Evolutionary conservation across 2,888 invertebrate species (phyloP).

Genomic region (Cerastis leucographa): DNA sequence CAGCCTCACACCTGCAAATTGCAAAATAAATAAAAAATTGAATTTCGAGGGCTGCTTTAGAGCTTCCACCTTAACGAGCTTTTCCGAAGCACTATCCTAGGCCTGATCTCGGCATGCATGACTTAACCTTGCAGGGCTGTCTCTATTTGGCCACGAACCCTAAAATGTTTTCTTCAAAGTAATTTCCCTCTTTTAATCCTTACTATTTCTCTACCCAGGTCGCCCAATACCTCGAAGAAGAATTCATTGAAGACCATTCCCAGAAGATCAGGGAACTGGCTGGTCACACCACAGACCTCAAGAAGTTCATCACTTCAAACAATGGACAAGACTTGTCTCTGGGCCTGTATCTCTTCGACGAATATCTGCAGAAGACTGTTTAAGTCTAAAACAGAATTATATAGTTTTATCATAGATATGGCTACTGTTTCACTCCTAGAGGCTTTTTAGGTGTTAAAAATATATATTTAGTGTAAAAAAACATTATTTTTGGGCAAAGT

Average conservation of each 20-base stretch:
- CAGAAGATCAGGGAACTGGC: conserved; percentile 93
- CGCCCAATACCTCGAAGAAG: conserved; percentile 94
- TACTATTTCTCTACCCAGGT: conserved; percentile 85
- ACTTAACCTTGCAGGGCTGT: too few relatives aligned
- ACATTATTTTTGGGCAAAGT: neutral
- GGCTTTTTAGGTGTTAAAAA: conserved; percentile 14
- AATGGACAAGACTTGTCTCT: conserved; percentile 91
- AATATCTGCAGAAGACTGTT: conserved; percentile 88
- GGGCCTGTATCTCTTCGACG: conserved; percentile 94
- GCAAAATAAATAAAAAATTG: too few relatives aligned
- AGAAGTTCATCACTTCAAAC: conserved; percentile 90
- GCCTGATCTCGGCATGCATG: too few relatives aligned
- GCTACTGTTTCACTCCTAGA: conserved; percentile 37
- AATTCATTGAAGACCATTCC: conserved; percentile 93
- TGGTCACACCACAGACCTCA: conserved; percentile 94
- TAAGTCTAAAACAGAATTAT: conserved; percentile 67
- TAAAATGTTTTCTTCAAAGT: neutral
- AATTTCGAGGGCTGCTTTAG: too few relatives aligned
- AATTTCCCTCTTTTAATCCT: neutral
- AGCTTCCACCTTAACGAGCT: too few relatives aligned
- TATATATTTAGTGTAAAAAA: conserved; percentile 24
- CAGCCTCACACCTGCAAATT: too few relatives aligned
- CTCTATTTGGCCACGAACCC: too few relatives aligned
- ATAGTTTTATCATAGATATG: conserved; percentile 35
- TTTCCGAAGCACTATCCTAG: too few relatives aligned